Percentiles rank a stretch among this genome's conserved stretches.
Conservation (phyloP, 2,888 invertebrate species). For the Clusia tigrina region DNA sequence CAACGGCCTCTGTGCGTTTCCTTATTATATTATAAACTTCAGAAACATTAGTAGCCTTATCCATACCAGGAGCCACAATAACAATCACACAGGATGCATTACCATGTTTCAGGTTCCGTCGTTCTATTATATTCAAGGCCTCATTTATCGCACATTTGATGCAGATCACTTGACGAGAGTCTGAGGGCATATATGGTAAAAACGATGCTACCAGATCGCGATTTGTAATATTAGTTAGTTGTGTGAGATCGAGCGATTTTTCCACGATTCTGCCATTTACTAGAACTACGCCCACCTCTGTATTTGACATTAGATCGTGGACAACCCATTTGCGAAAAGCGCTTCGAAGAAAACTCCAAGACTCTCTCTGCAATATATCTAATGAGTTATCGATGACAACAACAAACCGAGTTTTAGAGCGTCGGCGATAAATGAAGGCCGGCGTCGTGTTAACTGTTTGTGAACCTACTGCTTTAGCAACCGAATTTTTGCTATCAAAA, state of each 20-base stretch:
- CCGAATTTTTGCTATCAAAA: constrained; percentile 54
- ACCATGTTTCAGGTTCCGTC: constrained; percentile 62
- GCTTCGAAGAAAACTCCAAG: constrained; percentile 69
- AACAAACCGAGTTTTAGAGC: constrained; percentile 67
- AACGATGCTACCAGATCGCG: constrained; percentile 65
- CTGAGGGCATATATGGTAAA: constrained; percentile 67
- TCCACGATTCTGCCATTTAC: constrained; percentile 39
- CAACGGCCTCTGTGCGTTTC: constrained; percentile 63
- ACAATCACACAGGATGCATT: constrained; percentile 68
- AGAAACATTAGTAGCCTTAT: constrained; percentile 60
- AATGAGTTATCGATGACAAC: constrained; percentile 70
- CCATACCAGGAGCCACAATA: constrained; percentile 68
- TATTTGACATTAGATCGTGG: constrained; percentile 67
- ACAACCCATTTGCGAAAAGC: constrained; percentile 70
- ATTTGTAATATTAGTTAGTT: constrained; percentile 57
- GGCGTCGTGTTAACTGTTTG: constrained; percentile 63
- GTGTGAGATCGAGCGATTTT: constrained; percentile 57
- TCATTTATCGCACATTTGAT: constrained; percentile 50
- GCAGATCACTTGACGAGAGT: constrained; percentile 66
- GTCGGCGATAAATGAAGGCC: constrained; percentile 66
- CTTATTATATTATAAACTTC: constrained; percentile 57
- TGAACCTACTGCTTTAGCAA: background rate
- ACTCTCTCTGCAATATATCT: constrained; percentile 69
- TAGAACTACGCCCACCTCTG: constrained; percentile 67
- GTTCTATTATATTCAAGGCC: constrained; percentile 64